A percentile compares a stretch with the other conserved stretches of the same genome.
These are phyloP conservation scores for Lagodon rhomboides DNA, from an alignment of 2,797 vertebrate genomes.

Conservation along the genomic window DNA sequence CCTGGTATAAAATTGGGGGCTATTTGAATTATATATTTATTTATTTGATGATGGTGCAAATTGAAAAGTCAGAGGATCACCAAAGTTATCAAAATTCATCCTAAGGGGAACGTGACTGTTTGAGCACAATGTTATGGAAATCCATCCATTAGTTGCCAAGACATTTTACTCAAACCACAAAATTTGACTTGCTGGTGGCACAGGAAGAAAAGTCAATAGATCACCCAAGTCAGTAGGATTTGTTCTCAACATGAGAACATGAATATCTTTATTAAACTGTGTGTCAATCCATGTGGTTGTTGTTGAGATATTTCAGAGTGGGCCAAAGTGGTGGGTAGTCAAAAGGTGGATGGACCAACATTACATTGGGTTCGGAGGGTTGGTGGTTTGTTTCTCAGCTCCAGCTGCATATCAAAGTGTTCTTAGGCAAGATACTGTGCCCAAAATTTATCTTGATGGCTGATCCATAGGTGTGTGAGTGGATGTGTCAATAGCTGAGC, in stretches of 20 bases:
- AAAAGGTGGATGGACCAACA: neutral
- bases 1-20: neutral
- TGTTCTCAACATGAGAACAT: neutral
- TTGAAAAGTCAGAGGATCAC: neutral
- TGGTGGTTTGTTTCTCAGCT: too few species aligned
- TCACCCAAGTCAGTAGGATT: neutral
- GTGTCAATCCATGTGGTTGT: too few species aligned
- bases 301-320: neutral
- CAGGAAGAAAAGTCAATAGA: neutral
- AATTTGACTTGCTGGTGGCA: neutral
- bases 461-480: too few species aligned
- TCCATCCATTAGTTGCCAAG: neutral
- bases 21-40: neutral
- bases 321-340: neutral
- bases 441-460: too few species aligned
- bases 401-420: too few species aligned
- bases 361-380: too few species aligned
- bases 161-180: too few species aligned
- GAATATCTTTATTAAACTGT: too few species aligned
- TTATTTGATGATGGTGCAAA: neutral
- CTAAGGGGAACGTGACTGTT: neutral
- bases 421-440: too few species aligned
- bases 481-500: too few species aligned
- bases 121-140: neutral
- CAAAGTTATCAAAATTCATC: neutral